Percentiles rank a stretch among this genome's conserved stretches.
Evolutionary conservation across 1,140 invertebrate genomes (phyloP).

Genomic region (Papilio aristodemus): DNA sequence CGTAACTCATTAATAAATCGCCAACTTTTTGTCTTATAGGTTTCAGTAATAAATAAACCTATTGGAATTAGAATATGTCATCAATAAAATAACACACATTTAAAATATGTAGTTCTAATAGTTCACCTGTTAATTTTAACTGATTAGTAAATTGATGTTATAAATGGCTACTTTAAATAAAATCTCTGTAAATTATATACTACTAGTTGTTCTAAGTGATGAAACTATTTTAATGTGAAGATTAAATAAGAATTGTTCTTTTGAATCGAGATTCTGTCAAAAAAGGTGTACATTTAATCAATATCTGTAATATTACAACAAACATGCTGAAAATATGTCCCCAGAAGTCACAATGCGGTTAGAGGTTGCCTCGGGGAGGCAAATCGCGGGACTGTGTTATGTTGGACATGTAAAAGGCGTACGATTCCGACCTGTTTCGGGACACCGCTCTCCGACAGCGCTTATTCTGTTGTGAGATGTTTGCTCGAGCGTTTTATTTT

Average conservation of each 20-base stretch:
- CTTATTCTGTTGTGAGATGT: background rate
- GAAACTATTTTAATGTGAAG: no score
- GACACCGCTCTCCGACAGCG: background rate
- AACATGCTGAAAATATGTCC: background rate
- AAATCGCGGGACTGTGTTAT: conserved; percentile 4
- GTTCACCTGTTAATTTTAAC: no score
- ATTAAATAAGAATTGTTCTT: no score
- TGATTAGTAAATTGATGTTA: no score
- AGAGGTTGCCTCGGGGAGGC: conserved; percentile 1
- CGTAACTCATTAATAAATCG: background rate
- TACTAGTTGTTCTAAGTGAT: no score
- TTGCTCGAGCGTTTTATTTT: conserved; percentile 10
- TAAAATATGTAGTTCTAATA: no score
- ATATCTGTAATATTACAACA: background rate
- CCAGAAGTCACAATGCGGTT: background rate
- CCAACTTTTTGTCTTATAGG: background rate
- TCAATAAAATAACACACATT: no score
- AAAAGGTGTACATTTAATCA: background rate
- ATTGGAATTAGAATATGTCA: no score
- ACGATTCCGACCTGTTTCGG: background rate
- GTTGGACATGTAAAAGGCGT: background rate
- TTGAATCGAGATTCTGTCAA: no score
- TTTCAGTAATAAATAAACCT: no score
- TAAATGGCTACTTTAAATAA: no score
- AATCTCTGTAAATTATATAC: no score